Percentiles rank a stretch among this genome's conserved stretches.
phyloP scores from a whole-genome alignment of 2,888 invertebrate species.

The Andrena minutula region DNA sequence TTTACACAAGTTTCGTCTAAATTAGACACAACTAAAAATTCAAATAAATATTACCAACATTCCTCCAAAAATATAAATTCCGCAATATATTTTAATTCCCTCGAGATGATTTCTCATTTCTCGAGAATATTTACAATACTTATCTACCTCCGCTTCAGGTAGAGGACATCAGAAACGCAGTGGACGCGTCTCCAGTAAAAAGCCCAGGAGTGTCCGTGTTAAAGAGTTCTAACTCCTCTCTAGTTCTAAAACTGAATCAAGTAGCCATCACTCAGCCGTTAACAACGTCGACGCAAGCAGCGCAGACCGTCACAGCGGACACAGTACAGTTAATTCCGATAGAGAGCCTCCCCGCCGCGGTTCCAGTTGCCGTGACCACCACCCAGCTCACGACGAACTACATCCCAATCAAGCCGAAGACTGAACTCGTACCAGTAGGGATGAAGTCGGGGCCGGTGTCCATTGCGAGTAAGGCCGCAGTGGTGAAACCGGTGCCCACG shows the following conservation, averaged over 20 bases:
- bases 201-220: constrained; percentile 74
- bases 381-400: constrained; percentile 39
- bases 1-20: no score
- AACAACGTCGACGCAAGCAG: constrained; percentile 19
- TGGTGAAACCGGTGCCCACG: constrained; percentile 12
- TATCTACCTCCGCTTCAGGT: constrained; percentile 67
- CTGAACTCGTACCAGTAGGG: constrained; percentile 49
- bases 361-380: constrained; percentile 21
- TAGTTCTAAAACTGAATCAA: constrained; percentile 74
- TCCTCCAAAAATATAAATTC: no score
- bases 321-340: constrained; percentile 80
- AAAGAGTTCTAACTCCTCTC: constrained; percentile 74
- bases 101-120: no score
- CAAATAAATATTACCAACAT: no score
- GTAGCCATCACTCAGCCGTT: constrained; percentile 15
- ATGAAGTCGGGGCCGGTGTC: constrained; percentile 41
- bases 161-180: constrained; percentile 78
- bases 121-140: no score
- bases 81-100: no score
- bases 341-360: constrained; percentile 42
- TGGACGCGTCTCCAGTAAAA: constrained; percentile 75
- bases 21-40: no score
- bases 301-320: constrained; percentile 52
- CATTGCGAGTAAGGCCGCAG: constrained; percentile 34
- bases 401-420: constrained; percentile 53